Percentiles rank a stretch among this genome's conserved stretches.
Evolutionary conservation across 2,113 vertebrate genomes (phyloP).

Genomic region (Psophia crepitans): DNA sequence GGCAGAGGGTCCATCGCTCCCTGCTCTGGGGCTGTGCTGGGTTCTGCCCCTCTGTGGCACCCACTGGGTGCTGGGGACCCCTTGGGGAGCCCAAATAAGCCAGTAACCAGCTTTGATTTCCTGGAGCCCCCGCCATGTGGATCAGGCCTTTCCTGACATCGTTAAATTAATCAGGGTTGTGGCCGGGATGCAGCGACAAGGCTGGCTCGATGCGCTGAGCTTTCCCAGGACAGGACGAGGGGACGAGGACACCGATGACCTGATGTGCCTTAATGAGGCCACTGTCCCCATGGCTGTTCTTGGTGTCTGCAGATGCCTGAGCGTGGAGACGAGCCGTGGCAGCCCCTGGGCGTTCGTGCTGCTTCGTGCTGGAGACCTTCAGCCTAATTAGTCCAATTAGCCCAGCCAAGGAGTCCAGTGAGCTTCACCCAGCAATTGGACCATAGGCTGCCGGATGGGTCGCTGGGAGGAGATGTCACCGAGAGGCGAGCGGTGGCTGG

Average conservation of each 20-base stretch:
- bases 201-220: neutral
- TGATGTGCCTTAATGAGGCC: neutral
- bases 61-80: neutral
- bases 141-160: neutral
- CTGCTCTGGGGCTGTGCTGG: neutral
- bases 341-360: neutral
- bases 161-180: neutral
- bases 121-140: fast-evolving
- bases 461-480: neutral
- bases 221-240: neutral
- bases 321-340: neutral
- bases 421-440: fast-evolving
- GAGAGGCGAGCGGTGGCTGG: fast-evolving
- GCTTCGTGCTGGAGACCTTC: neutral
- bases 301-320: neutral
- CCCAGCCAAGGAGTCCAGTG: fast-evolving
- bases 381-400: neutral
- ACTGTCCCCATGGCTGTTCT: fast-evolving
- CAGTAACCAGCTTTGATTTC: neutral
- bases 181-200: fast-evolving
- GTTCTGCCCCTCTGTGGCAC: neutral
- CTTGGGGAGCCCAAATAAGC: neutral
- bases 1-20: neutral
- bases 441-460: neutral
- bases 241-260: neutral